Evolutionary conservation across 2,113 vertebrate genomes (phyloP).

Genomic region (Ptyas mucosa): DNA sequence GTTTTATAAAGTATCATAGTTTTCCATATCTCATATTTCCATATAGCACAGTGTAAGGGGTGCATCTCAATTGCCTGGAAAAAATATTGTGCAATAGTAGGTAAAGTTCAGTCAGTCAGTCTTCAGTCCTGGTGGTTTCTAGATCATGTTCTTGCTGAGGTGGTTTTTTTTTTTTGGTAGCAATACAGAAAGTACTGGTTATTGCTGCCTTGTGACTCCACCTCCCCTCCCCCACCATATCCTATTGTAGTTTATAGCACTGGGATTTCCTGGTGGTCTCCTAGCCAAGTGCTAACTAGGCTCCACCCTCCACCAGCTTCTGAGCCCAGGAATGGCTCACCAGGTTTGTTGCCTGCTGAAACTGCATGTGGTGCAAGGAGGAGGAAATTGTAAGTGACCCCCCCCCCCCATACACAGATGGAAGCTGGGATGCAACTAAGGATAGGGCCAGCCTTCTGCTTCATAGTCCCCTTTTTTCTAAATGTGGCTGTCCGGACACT

Average conservation of each 20-base stretch:
- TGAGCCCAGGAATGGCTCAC: background rate
- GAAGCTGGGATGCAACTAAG: background rate
- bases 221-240: background rate
- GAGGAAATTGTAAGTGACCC: background rate
- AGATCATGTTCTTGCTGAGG: background rate
- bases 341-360: background rate
- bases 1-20: background rate
- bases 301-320: background rate
- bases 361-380: background rate
- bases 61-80: background rate
- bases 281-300: background rate
- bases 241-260: background rate
- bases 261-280: background rate
- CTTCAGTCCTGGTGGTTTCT: background rate
- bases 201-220: background rate
- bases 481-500: background rate
- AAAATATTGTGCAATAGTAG: background rate
- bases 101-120: background rate
- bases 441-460: background rate
- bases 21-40: background rate
- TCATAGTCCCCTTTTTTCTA: background rate
- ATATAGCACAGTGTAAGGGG: background rate
- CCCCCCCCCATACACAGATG: accelerated
- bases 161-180: background rate
- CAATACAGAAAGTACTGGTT: background rate